These are phyloP conservation scores for Stramonita haemastoma DNA, from an alignment of 2,888 invertebrate genomes.

Conservation along the genomic window DNA sequence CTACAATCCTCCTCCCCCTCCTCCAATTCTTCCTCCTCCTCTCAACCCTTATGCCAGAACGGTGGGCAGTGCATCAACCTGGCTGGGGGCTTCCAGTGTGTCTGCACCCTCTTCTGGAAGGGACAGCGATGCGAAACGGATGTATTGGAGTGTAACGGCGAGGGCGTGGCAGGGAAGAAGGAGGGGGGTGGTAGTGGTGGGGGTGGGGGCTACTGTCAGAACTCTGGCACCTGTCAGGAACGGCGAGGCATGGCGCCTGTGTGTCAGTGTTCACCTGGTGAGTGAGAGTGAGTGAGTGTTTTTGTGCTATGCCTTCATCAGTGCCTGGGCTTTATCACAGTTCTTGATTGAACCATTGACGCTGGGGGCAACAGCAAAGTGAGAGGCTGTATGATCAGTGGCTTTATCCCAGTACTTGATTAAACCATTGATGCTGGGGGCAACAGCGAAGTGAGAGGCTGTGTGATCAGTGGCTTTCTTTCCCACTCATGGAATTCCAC, in stretches of 20 bases:
- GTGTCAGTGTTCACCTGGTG: conserved; percentile 40
- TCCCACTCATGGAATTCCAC: too few relatives aligned
- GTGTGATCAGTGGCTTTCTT: too few relatives aligned
- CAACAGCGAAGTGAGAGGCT: too few relatives aligned
- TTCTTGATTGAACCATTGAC: too few relatives aligned
- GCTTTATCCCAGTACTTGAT: too few relatives aligned
- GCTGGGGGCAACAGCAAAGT: too few relatives aligned
- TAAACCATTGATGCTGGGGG: too few relatives aligned
- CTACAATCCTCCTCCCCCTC: background rate
- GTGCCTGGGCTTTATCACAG: too few relatives aligned
- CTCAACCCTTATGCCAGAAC: conserved; percentile 54
- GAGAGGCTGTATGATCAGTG: too few relatives aligned
- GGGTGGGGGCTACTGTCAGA: conserved; percentile 82
- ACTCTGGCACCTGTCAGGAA: conserved; percentile 89
- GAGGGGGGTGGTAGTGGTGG: background rate
- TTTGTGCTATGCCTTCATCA: too few relatives aligned
- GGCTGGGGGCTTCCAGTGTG: conserved; percentile 84
- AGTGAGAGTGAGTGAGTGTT: background rate
- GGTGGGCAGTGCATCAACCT: conserved; percentile 89
- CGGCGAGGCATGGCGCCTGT: conserved; percentile 38
- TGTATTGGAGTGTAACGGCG: conserved; percentile 86
- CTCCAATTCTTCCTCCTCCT: background rate
- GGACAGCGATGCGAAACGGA: conserved; percentile 74
- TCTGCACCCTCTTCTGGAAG: conserved; percentile 56
- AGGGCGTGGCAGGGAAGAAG: conserved; percentile 76